Evolutionary conservation across 2,113 vertebrate species (phyloP).

Genomic region (Apodemus sylvaticus): DNA sequence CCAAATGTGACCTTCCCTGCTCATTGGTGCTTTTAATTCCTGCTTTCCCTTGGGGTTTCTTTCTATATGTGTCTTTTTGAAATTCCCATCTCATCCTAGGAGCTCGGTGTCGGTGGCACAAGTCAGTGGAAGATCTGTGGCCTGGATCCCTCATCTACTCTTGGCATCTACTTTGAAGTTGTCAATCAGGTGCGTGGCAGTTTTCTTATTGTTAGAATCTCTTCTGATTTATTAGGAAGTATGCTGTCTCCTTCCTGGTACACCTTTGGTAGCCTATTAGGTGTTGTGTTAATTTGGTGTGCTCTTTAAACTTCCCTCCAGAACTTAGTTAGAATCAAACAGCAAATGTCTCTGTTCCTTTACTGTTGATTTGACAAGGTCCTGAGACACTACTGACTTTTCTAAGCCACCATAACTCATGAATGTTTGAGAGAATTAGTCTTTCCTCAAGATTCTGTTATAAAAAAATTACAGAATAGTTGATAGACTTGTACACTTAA

Average conservation of each 20-base stretch:
- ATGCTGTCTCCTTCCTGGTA: not conserved
- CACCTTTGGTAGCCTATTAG: not conserved
- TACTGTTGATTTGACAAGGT: conserved; percentile 32
- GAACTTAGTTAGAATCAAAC: not conserved
- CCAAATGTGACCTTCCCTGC: not conserved
- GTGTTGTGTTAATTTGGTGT: not conserved
- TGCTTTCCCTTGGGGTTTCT: not conserved
- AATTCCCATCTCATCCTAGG: conserved; percentile 83
- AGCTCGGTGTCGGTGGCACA: conserved; percentile 95
- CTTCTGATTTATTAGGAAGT: conserved; percentile 36
- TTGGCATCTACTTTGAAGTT: conserved; percentile 96
- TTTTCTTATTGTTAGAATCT: not conserved
- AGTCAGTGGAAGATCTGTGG: conserved; percentile 97
- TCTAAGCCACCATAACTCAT: not conserved
- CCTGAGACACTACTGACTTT: not conserved
- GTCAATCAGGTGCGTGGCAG: conserved; percentile 93
- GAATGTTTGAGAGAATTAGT: conserved; percentile 8
- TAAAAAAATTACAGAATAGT: conserved; percentile 8
- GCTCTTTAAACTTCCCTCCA: not conserved
- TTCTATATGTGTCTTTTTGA: not conserved
- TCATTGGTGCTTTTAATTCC: not conserved
- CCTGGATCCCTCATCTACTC: conserved; percentile 92
- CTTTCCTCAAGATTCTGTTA: conserved; percentile 29
- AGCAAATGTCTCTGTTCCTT: not conserved
- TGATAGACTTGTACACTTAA: not conserved